Base-by-base conservation (phyloP, 1,140 invertebrate species). In the Drosophila tsacasi region DNA sequence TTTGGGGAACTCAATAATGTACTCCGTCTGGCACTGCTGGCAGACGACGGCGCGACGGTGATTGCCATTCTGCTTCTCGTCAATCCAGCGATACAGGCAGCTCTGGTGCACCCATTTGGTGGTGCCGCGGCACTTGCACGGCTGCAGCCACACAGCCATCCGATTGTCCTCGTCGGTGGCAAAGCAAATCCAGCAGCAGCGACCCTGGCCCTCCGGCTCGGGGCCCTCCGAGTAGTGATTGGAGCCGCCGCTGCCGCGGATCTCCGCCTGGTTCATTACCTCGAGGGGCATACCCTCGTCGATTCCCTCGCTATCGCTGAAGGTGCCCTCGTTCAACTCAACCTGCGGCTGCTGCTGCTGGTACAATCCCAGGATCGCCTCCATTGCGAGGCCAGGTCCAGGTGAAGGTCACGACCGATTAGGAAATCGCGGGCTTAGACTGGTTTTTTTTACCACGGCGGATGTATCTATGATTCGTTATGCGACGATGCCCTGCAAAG, bases 31-130 rank as follows among this genome's bases (percentile, higher is more conserved):
- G 92, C 98, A 99, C 93, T 99, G 98, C 21, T 98, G 98, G 94
- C 98, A 99, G 3, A 95, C 93, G 2, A 99, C 98, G 92, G 97
- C 96, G 8, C 96, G 95, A 7, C 95, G 94, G 55, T 96, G 95
- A 86, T 98, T 97, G 52, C 97, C 97, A 91, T 97, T 97, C 91
- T 99, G 98, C 92, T 99, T 99, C 93, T 99, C 98, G 93, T 99
- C 98, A 9, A 99, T 91, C 99, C 98, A 99, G 86, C 98, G 94
- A 90, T 99, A 98, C 35, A 99, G 95, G 93, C 98, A 99, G 30
- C 95, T 95, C 93, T 99, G 98, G 93, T 99, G 98, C 19, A 98
- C 95, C 98, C 98, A 99, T 94, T 98, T 98, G 19, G 97, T 97
- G 23, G 98, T 98, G 50, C 98, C 98, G 81, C 96, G 95, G 93